Conservation (phyloP, 1,140 invertebrate species). For the Hylyphantes graminicola region DNA sequence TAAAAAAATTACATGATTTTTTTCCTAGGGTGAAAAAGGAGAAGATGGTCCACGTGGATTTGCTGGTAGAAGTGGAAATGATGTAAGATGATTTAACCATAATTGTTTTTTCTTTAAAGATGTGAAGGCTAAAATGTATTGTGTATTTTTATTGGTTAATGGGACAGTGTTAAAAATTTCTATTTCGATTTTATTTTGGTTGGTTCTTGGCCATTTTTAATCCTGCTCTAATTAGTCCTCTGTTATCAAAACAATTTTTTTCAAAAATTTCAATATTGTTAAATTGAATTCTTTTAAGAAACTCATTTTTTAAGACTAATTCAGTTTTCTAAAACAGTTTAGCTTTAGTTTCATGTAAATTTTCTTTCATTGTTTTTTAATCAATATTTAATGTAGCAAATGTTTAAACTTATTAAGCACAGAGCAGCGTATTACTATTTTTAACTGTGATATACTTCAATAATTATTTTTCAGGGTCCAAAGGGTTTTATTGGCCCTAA, state of each 20-base stretch:
- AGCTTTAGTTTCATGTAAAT: not conserved
- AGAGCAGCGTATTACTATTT: conserved; percentile 10
- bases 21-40: conserved; percentile 65
- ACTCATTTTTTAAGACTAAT: conserved; percentile 18
- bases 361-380: not conserved
- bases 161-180: not conserved
- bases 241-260: not conserved
- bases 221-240: not conserved
- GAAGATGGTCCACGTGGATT: conserved; percentile 77
- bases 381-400: not conserved
- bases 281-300: not conserved
- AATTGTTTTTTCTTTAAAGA: not conserved
- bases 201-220: conserved; percentile 74
- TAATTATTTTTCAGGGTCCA: conserved; percentile 44
- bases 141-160: not conserved
- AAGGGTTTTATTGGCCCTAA: conserved; percentile 56
- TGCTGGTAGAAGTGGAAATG: conserved; percentile 71
- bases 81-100: conserved; percentile 71
- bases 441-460: conserved; percentile 13
- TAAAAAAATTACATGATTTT: too few species aligned
- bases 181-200: not conserved
- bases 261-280: not conserved
- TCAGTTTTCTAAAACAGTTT: conserved; percentile 9
- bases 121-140: not conserved
- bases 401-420: conserved; percentile 62